phyloP scores from a whole-genome alignment of 2,113 vertebrate genomes.

The Mormyrus iriodes region DNA sequence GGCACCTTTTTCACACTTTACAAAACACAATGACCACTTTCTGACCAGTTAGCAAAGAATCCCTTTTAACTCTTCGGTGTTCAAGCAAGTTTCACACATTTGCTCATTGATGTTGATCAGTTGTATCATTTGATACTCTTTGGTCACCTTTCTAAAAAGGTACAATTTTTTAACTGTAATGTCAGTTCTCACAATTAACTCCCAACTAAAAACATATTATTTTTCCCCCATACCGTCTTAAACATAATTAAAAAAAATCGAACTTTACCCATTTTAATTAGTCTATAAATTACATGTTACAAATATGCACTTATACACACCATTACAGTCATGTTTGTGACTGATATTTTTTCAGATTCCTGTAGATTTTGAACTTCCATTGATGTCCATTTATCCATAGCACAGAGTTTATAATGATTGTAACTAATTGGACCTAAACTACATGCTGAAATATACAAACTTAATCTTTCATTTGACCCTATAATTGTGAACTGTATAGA shows the following conservation, averaged over 20 bases:
- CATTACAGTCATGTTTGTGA: background rate
- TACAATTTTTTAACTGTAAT: background rate
- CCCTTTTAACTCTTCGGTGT: background rate
- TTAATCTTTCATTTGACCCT: background rate
- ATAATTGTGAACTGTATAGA: background rate
- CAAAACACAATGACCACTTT: constrained; percentile 5
- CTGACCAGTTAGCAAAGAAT: background rate
- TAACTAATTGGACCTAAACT: background rate
- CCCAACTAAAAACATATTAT: background rate
- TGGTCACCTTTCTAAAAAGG: background rate
- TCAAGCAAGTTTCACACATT: background rate
- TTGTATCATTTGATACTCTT: background rate
- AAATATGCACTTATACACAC: background rate
- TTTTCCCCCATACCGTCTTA: background rate
- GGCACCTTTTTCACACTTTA: constrained; percentile 20
- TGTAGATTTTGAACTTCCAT: background rate
- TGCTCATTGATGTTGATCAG: background rate
- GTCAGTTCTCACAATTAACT: background rate
- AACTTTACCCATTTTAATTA: background rate
- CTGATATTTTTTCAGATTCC: background rate
- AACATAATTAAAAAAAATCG: background rate
- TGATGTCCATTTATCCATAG: background rate
- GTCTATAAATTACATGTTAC: background rate
- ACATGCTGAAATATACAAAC: background rate
- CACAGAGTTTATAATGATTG: background rate